These are phyloP conservation scores for Xenopus petersii DNA, from an alignment of 2,797 vertebrate species.

Conservation along the genomic window DNA sequence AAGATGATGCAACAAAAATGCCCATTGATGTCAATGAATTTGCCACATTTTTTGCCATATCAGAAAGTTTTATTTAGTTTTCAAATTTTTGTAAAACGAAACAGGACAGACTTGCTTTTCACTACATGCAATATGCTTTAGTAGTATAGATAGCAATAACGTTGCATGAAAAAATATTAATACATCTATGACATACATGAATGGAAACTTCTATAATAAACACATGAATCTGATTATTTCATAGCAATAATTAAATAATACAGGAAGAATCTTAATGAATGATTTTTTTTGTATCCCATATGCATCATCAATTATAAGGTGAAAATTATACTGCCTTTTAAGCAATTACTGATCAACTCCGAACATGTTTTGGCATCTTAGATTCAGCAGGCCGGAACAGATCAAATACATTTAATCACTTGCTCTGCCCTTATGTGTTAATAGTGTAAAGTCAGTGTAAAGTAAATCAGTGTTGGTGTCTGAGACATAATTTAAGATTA, in stretches of 20 bases:
- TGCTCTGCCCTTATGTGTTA: conserved; percentile 34
- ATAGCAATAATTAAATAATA: background rate
- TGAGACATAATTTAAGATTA: conserved; percentile 38
- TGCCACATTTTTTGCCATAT: no score
- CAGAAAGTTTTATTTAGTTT: no score
- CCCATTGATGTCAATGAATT: no score
- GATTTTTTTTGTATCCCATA: conserved; percentile 27
- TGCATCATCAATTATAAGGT: conserved; percentile 34
- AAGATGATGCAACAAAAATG: no score
- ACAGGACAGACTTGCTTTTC: no score
- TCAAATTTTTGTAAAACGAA: no score
- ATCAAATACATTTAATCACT: background rate
- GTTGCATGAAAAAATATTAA: no score
- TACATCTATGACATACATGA: no score
- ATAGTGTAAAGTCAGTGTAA: conserved; percentile 39
- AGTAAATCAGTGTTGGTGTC: conserved; percentile 28
- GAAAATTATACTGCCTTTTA: conserved; percentile 22
- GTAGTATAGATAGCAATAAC: no score
- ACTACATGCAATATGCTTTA: no score
- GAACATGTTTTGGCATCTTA: conserved; percentile 20
- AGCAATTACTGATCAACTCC: conserved; percentile 17
- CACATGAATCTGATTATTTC: background rate
- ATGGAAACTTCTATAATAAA: no score
- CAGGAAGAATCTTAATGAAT: background rate
- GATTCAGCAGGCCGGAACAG: background rate